Conservation (phyloP, 2,113 vertebrate genomes). For the Anoplopoma fimbria region DNA sequence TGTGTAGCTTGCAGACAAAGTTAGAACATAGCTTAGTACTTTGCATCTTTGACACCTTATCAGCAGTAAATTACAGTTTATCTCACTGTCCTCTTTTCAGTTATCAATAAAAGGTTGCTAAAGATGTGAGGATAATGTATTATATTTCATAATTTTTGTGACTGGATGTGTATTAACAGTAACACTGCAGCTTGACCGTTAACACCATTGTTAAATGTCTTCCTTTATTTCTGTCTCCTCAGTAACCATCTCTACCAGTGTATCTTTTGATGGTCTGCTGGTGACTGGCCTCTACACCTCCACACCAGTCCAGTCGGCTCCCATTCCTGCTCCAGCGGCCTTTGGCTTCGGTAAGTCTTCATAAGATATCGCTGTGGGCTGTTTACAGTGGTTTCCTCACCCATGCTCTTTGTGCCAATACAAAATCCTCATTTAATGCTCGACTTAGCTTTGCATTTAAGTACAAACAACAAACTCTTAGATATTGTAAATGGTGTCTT, state of each 20-base stretch:
- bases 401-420: slow-evolving; percentile 15
- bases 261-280: slow-evolving; percentile 95
- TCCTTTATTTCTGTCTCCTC: slow-evolving; percentile 45
- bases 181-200: not conserved
- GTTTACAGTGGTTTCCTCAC: slow-evolving; percentile 11
- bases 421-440: slow-evolving; percentile 24
- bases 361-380: not conserved
- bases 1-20: slow-evolving; percentile 15
- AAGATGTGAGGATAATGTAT: not conserved
- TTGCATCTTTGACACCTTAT: slow-evolving; percentile 33
- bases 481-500: slow-evolving; percentile 19
- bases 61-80: not conserved
- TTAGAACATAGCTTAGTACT: slow-evolving; percentile 19
- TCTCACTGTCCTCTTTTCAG: not conserved
- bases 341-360: slow-evolving; percentile 95
- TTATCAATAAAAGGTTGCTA: not conserved
- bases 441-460: slow-evolving; percentile 17
- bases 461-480: slow-evolving; percentile 27
- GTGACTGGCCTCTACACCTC: slow-evolving; percentile 98
- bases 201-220: not conserved
- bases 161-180: not conserved
- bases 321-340: slow-evolving; percentile 91
- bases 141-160: not conserved
- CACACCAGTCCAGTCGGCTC: slow-evolving; percentile 92
- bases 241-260: slow-evolving; percentile 98